Conservation (phyloP, 2,888 invertebrate species). For the Synanthedon vespiformis region DNA sequence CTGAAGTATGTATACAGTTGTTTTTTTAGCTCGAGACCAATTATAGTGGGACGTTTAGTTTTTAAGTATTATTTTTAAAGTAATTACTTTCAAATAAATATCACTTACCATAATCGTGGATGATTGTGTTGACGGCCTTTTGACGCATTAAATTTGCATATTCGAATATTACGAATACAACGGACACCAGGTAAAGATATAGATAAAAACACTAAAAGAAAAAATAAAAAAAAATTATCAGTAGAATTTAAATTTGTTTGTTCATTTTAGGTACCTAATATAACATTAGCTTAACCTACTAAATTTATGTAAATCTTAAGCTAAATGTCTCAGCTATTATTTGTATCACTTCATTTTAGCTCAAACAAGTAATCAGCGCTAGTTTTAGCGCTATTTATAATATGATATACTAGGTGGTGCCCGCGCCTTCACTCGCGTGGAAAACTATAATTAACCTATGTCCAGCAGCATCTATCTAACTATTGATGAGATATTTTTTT, state of each 20-base stretch:
- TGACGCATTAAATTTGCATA: slow-evolving; percentile 76
- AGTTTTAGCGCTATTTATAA: too few species aligned
- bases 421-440: too few species aligned
- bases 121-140: slow-evolving; percentile 72
- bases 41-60: slow-evolving; percentile 1
- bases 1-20: slow-evolving; percentile 6
- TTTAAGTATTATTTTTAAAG: not conserved
- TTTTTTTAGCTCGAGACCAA: not conserved
- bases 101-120: slow-evolving; percentile 60
- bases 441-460: too few species aligned
- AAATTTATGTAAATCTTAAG: too few species aligned
- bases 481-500: too few species aligned
- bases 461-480: too few species aligned
- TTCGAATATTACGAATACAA: slow-evolving; percentile 80
- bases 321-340: too few species aligned
- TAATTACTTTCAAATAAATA: not conserved
- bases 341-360: too few species aligned
- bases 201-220: slow-evolving; percentile 82
- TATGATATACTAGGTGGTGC: too few species aligned
- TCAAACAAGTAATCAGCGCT: too few species aligned
- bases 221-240: not conserved
- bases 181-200: slow-evolving; percentile 82
- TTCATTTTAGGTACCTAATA: too few species aligned
- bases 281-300: too few species aligned
- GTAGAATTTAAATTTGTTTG: not conserved